Evolutionary conservation across 2,113 vertebrate genomes (phyloP), one percentile per base, ranked within the genome.

Genomic region (Dipodomys spectabilis): DNA sequence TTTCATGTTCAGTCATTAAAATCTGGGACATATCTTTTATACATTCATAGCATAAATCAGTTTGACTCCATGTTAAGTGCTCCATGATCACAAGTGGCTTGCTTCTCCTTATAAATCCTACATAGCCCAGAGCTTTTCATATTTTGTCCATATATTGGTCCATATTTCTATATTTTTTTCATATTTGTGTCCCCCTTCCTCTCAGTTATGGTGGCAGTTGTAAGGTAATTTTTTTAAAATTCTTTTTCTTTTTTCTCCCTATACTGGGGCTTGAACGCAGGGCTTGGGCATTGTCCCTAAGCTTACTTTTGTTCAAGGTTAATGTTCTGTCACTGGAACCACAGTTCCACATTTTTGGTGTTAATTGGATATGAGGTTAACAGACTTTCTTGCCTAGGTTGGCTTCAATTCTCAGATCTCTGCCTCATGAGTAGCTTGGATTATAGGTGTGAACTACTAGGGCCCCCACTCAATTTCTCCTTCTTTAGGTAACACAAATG

Each of bases 1-100:
- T 87, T 68, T 57, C n/a, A 71, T 72, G 35, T 25, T 79, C 44
- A 83, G 72, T 67, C 45, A 79, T 86, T 68, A 78, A 91, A 82
- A 86, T 85, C 71, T 90, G 32, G 39, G 7, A 27, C 12, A 68
- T 78, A 68, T 30, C 53, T 91, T 49, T 89, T 35, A 35, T 22
- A 25, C 68, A 64, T 79, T 90, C 64, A 28, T 0, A 49, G 6
- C 28, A 75, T 75, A 75, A 44, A 5, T 88, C 30, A 85, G 0
- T 93, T 64, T 45, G 5, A 16, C n/a, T 20, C 15, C 3, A 30
- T 82, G 73, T 69, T 7, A 78, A 53, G 19, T 82, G 2, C 20
- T 62, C 11, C 23, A 30, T 60, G 39, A n/a, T 81, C 25, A 45
- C 15, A 35, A 23, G 22, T 86, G 60, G 22, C 73, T 68, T 28